These are phyloP conservation scores for Scaptomyza hsui DNA, from an alignment of 1,140 invertebrate genomes.

Conservation along the genomic window DNA sequence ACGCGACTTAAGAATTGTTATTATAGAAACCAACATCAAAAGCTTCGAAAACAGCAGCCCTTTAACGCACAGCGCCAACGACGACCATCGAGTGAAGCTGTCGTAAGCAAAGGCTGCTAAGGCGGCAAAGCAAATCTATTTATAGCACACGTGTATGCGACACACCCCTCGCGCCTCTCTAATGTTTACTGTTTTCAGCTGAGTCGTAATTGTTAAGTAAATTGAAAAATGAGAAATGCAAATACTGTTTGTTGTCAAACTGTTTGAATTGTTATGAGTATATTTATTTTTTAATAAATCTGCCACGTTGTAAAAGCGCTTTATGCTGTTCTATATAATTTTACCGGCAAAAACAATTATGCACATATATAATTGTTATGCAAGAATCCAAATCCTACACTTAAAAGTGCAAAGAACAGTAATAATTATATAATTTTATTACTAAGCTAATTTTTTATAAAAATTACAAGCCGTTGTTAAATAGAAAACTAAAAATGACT, in stretches of 20 bases:
- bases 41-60: slow-evolving; percentile 17
- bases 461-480: no score
- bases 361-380: no score
- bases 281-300: slow-evolving; percentile 14
- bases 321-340: no score
- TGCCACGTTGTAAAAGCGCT: slow-evolving; percentile 18
- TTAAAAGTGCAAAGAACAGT: background rate
- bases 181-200: slow-evolving; percentile 20
- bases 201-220: slow-evolving; percentile 21
- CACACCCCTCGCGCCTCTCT: background rate
- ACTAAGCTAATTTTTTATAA: slow-evolving; percentile 10
- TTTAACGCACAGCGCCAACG: slow-evolving; percentile 54
- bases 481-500: no score
- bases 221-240: background rate
- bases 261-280: slow-evolving; percentile 9
- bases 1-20: slow-evolving; percentile 5
- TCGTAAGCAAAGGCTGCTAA: slow-evolving; percentile 24
- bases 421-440: slow-evolving; percentile 29
- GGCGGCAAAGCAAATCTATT: slow-evolving; percentile 41
- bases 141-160: slow-evolving; percentile 46
- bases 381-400: slow-evolving; percentile 7
- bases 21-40: background rate
- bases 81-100: background rate
- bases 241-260: background rate
- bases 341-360: background rate